A percentile compares a stretch with the other conserved stretches of the same genome.
Conservation (phyloP, 2,888 invertebrate genomes). For the Balanococcus diminutus region DNA sequence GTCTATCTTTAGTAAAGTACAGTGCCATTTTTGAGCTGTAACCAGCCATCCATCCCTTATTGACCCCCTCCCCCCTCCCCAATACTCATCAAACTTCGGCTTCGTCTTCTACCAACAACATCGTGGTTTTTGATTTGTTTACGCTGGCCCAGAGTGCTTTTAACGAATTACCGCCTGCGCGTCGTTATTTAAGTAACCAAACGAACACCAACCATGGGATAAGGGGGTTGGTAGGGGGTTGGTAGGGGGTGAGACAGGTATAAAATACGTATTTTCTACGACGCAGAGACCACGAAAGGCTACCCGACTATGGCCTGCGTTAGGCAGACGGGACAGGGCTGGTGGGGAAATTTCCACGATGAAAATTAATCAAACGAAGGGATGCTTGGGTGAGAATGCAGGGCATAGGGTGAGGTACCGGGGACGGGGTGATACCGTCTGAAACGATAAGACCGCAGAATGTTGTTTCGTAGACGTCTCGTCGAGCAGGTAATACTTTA, state of each 20-base stretch:
- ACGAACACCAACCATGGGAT: background rate
- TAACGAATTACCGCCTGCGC: background rate
- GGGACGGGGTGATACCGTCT: background rate
- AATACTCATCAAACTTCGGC: background rate
- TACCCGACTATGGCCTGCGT: too few species aligned
- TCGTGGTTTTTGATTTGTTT: background rate
- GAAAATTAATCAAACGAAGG: background rate
- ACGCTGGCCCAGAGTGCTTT: constrained; percentile 13
- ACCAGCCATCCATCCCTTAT: background rate
- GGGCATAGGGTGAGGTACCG: background rate
- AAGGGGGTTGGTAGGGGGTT: background rate
- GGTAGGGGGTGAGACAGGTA: too few species aligned
- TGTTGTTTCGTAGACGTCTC: background rate
- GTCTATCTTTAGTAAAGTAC: too few species aligned
- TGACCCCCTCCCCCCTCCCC: background rate
- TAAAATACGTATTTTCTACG: too few species aligned
- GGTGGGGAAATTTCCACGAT: background rate
- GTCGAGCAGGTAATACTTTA: background rate
- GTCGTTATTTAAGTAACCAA: background rate
- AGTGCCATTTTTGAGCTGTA: background rate
- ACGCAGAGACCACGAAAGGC: background rate
- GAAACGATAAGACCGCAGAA: background rate
- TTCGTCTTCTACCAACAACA: background rate
- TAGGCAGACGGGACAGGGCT: too few species aligned
- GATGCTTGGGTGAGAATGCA: background rate